Evolutionary conservation across 2,888 invertebrate species (phyloP), one percentile per base, ranked within the genome.

Genomic region (Villa cingulata): DNA sequence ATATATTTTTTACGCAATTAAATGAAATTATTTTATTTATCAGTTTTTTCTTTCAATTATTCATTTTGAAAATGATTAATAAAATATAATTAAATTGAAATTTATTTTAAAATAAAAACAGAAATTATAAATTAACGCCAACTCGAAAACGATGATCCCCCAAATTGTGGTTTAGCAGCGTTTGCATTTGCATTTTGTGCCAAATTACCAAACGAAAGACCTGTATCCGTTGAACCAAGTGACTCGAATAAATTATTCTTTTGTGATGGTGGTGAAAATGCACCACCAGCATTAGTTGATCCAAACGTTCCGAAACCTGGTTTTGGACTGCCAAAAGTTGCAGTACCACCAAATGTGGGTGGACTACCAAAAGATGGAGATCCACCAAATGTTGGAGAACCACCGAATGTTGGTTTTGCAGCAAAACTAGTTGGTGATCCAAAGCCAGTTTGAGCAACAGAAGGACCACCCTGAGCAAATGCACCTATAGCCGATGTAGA

Each of bases 151-250:
- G 36, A 36, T n/a, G n/a, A 47, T 65, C 68, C 68, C 53, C 68
- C 68, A 53, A 66, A 70, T n/a, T 60, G 54, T 3, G 66, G 59
- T 43, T 68, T 67, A 51, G 61, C 61, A 4, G 57, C 38, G 45
- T 59, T 63, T 4, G 57, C 37, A 44, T 59, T 62, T 4, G 63
- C 59, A 32, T 59, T 61, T 43, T 68, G 66, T 6, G 69, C 68
- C 43, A 69, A 57, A 53, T 68, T 69, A 0, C 68, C 68, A 54
- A 70, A 70, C 1, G 68, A 63, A 15, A 67, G 51, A 1, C 64
- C 62, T 2, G 62, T 54, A 27, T 66, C 65, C 3, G 63, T 59
- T 3, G 67, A 59, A 3, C 68, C 69, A 27, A 69, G 52, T 1
- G 63, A 58, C 42, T 68, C 69, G 43, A 69, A 69, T 5, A 68